A percentile compares a stretch with the other conserved stretches of the same genome.
phyloP scores from a whole-genome alignment of 2,113 vertebrate species.

The Dasypus novemcinctus region DNA sequence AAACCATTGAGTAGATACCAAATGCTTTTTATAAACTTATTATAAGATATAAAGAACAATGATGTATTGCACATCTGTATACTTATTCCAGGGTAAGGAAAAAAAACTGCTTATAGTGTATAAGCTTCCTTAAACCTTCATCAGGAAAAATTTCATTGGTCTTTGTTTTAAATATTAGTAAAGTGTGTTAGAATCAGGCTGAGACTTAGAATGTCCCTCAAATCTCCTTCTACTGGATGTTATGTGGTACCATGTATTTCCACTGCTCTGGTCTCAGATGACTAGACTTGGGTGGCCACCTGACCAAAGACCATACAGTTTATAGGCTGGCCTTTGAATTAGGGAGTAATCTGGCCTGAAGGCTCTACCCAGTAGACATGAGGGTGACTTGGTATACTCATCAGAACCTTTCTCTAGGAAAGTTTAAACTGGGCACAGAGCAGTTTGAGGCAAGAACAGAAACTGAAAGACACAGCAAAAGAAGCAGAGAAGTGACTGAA shows the following conservation, averaged over 20 bases:
- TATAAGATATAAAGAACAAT: neutral
- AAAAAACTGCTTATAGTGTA: neutral
- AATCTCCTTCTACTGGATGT: neutral
- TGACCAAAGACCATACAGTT: neutral
- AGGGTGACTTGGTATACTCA: neutral
- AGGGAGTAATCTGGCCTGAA: neutral
- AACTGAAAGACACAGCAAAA: neutral
- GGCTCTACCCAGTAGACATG: neutral
- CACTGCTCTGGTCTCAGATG: neutral
- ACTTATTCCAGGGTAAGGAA: neutral
- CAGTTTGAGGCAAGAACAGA: neutral
- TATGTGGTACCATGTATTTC: neutral
- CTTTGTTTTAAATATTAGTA: neutral
- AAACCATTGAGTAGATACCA: neutral
- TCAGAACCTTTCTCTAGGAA: neutral
- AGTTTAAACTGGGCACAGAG: neutral
- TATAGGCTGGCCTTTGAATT: neutral
- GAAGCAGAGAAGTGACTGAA: neutral
- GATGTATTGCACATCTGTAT: neutral
- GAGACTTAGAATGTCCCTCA: neutral
- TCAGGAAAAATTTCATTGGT: neutral
- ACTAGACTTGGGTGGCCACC: neutral
- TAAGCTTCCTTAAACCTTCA: neutral
- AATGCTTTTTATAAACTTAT: neutral
- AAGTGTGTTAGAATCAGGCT: neutral